A percentile compares a stretch with the other conserved stretches of the same genome.
These are phyloP conservation scores for Bubo scandiacus DNA, from an alignment of 2,113 vertebrate species.

Conservation along the genomic window DNA sequence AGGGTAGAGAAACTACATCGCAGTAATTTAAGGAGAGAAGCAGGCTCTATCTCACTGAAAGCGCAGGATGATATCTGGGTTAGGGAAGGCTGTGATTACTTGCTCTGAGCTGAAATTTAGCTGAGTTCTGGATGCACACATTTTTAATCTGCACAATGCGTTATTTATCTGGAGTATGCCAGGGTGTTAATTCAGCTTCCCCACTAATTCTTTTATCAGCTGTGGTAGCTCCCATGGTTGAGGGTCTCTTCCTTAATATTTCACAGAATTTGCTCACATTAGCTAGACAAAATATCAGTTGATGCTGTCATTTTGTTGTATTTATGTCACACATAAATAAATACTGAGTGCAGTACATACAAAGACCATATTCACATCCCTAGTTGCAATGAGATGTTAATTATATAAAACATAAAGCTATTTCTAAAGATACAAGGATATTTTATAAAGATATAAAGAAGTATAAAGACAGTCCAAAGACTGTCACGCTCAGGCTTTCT, in stretches of 20 bases:
- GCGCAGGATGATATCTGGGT: neutral
- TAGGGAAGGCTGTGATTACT: slow-evolving; percentile 5
- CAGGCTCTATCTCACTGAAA: slow-evolving; percentile 4
- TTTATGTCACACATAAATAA: neutral
- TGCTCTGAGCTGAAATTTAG: slow-evolving; percentile 16
- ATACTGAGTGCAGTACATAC: neutral
- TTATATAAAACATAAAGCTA: neutral
- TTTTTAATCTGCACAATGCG: slow-evolving; percentile 10
- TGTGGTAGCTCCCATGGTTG: neutral
- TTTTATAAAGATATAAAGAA: no score
- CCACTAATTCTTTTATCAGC: slow-evolving; percentile 27
- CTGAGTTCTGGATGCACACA: neutral
- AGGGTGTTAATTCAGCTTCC: neutral
- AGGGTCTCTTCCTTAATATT: neutral
- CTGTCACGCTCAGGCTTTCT: neutral
- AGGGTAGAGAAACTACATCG: slow-evolving; percentile 13
- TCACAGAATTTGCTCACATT: neutral
- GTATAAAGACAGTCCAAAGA: neutral
- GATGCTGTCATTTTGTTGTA: neutral
- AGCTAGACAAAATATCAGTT: neutral
- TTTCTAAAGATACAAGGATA: no score
- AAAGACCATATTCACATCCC: neutral
- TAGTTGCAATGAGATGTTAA: neutral
- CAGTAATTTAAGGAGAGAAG: slow-evolving; percentile 25
- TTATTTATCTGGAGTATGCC: neutral